These are phyloP conservation scores for Porites lobata DNA, from an alignment of 92 coral and sea anemone species.

Conservation along the genomic window DNA sequence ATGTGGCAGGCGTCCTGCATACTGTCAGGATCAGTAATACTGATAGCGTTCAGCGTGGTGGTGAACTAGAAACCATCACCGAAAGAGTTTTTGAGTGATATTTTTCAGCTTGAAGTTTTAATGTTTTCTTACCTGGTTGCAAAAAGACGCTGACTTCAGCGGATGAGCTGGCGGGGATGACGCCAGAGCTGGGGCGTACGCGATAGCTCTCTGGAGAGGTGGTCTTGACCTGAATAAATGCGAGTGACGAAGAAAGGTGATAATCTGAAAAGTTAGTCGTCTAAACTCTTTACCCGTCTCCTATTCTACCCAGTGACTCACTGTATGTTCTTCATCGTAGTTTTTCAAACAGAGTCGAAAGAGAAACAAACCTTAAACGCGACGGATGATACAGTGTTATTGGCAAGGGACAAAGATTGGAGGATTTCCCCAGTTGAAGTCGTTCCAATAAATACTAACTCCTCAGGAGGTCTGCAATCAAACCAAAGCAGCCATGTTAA, in stretches of 20 bases:
- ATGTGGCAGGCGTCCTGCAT: too few species aligned
- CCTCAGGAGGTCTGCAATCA: conserved; percentile 78
- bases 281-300: too few species aligned
- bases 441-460: conserved; percentile 78
- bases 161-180: conserved; percentile 75
- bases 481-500: too few species aligned
- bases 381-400: conserved; percentile 64
- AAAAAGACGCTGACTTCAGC: conserved; percentile 84
- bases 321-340: too few species aligned
- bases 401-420: conserved; percentile 78
- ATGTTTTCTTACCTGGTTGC: conserved; percentile 74
- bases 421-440: conserved; percentile 81
- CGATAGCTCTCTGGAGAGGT: conserved; percentile 95
- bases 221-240: conserved; percentile 72
- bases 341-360: too few species aligned
- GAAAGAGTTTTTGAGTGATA: background rate
- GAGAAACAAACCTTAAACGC: conserved; percentile 83
- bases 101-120: background rate
- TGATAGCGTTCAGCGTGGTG: too few species aligned
- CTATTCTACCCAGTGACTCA: too few species aligned
- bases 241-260: background rate
- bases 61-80: background rate
- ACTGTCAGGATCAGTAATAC: too few species aligned
- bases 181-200: conserved; percentile 94
- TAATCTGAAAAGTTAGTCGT: background rate